These are phyloP conservation scores for Ypsolopha sequella DNA, from an alignment of 2,888 invertebrate species.

Conservation along the genomic window DNA sequence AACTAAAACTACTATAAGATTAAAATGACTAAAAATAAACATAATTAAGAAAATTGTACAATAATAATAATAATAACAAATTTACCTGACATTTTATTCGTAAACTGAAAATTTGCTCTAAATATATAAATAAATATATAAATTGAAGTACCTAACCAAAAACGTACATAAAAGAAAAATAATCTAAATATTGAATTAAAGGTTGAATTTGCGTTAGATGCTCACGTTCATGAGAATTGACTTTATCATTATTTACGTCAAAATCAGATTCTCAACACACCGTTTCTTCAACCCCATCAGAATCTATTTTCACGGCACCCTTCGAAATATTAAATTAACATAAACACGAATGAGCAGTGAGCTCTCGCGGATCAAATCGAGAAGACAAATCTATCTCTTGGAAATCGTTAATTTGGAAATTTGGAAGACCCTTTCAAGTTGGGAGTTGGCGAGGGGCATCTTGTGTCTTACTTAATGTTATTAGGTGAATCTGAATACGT, in stretches of 20 bases:
- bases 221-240: background rate
- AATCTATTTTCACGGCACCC: slow-evolving; percentile 18
- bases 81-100: no score
- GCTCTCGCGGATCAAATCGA: slow-evolving; percentile 49
- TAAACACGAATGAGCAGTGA: slow-evolving; percentile 40
- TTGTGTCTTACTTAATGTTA: background rate
- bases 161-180: no score
- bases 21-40: no score
- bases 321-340: slow-evolving; percentile 58
- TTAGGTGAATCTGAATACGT: background rate
- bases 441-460: slow-evolving; percentile 17
- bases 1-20: no score
- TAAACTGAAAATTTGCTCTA: no score
- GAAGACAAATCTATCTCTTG: slow-evolving; percentile 52
- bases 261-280: background rate
- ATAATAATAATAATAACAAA: no score
- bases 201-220: no score
- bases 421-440: slow-evolving; percentile 15
- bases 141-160: no score
- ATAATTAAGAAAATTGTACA: no score
- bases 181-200: no score
- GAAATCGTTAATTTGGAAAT: slow-evolving; percentile 53
- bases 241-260: slow-evolving; percentile 1
- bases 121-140: no score
- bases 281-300: slow-evolving; percentile 4